Percentiles rank a stretch among this genome's conserved stretches.
Evolutionary conservation across 2,113 vertebrate species (phyloP).

Genomic region (Dicentrarchus labrax): DNA sequence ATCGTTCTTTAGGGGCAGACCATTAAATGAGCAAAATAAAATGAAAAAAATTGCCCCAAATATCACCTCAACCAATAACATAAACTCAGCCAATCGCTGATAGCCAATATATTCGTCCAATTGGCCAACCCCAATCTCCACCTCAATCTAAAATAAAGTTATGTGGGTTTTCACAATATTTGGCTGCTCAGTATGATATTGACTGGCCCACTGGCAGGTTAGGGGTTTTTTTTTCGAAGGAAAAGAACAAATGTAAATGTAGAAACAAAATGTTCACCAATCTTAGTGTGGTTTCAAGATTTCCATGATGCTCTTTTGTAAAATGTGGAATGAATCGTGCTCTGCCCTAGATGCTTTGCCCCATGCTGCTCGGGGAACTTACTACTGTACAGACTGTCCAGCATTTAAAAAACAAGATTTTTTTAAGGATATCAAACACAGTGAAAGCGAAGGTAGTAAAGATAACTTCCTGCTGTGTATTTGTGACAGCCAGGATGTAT

Average conservation of each 20-base stretch:
- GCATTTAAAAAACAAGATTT: not conserved
- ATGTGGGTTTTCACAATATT: not conserved
- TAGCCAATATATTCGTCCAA: too few relatives aligned
- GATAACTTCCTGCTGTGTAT: not conserved
- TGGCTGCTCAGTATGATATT: not conserved
- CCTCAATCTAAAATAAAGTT: not conserved
- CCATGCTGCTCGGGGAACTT: not conserved
- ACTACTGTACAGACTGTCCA: not conserved
- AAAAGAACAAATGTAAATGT: not conserved
- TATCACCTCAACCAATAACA: too few relatives aligned
- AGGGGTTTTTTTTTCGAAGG: not conserved
- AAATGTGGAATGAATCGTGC: not conserved
- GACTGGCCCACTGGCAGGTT: not conserved
- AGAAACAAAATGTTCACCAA: not conserved
- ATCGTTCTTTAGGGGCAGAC: too few relatives aligned
- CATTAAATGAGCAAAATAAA: too few relatives aligned
- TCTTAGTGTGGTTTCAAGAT: not conserved
- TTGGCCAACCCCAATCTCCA: too few relatives aligned
- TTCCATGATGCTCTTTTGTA: not conserved
- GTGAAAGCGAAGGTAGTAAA: not conserved
- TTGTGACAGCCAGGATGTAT: constrained; percentile 26
- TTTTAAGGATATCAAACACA: not conserved
- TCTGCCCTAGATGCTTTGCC: not conserved
- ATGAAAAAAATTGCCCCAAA: too few relatives aligned
- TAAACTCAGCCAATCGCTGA: too few relatives aligned